A percentile compares a stretch with the other conserved stretches of the same genome.
Evolutionary conservation across 2,797 vertebrate genomes (phyloP).

Genomic region (Moxostoma hubbsi): DNA sequence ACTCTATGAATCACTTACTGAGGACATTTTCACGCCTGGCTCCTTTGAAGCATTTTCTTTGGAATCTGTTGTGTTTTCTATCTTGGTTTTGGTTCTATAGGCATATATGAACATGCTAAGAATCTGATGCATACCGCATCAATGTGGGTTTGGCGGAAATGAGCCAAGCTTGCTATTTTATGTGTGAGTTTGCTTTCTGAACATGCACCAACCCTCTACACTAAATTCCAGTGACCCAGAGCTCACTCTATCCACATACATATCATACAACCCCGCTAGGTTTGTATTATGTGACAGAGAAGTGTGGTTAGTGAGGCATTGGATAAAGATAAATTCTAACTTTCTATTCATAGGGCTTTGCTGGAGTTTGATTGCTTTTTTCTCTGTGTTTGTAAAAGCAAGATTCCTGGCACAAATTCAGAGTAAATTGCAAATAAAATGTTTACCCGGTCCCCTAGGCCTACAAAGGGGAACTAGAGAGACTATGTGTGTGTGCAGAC

Average conservation of each 20-base stretch:
- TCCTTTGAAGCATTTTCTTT: too few species aligned
- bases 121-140: neutral
- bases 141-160: neutral
- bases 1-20: too few species aligned
- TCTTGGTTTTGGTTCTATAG: too few species aligned
- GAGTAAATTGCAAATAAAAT: constrained; percentile 34
- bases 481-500: neutral
- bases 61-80: too few species aligned
- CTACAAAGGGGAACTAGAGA: neutral
- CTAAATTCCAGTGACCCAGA: constrained; percentile 17
- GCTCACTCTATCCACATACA: constrained; percentile 5
- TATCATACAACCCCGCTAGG: constrained; percentile 7
- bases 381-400: neutral
- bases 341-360: constrained; percentile 8
- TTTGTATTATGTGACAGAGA: constrained; percentile 17
- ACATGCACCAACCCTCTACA: neutral
- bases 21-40: too few species aligned
- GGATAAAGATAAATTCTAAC: neutral
- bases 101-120: neutral
- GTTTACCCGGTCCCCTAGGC: constrained; percentile 5
- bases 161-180: neutral
- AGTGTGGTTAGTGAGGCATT: neutral
- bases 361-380: neutral
- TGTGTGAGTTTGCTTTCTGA: constrained; percentile 1
- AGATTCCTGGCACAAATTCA: neutral